phyloP scores from a whole-genome alignment of 2,797 vertebrate species.

The Amblyraja radiata region DNA sequence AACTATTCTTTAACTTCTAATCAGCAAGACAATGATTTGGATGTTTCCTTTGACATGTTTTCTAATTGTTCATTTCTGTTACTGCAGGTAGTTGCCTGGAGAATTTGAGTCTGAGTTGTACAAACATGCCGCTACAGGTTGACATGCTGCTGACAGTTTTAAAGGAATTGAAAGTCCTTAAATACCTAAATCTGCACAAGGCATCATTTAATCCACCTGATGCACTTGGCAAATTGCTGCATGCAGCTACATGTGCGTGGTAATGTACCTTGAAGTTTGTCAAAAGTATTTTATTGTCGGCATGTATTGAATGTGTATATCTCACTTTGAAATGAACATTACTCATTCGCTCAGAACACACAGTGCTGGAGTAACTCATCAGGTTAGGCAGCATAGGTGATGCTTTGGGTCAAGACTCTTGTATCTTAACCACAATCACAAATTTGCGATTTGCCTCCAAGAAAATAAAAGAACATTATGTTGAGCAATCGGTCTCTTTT shows the following conservation, averaged over 20 bases:
- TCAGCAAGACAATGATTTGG: not conserved
- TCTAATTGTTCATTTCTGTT: not conserved
- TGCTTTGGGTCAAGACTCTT: not conserved
- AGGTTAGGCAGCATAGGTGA: not conserved
- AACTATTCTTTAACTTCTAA: not conserved
- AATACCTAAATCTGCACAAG: slow-evolving; percentile 66
- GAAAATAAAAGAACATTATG: not conserved
- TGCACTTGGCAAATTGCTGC: slow-evolving; percentile 60
- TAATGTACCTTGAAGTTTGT: slow-evolving; percentile 48
- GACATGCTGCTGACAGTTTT: slow-evolving; percentile 60
- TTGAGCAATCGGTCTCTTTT: no score
- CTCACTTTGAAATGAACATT: not conserved
- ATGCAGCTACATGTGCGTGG: slow-evolving; percentile 59
- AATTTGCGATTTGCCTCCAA: not conserved
- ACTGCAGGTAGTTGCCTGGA: slow-evolving; percentile 63
- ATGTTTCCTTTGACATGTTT: not conserved
- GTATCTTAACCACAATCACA: not conserved
- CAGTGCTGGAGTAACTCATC: no score
- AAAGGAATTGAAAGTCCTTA: slow-evolving; percentile 61
- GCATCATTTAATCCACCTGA: slow-evolving; percentile 53
- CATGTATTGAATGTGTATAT: not conserved
- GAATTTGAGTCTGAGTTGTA: slow-evolving; percentile 70
- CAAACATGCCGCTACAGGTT: slow-evolving; percentile 58
- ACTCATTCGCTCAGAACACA: no score
- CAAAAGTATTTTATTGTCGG: not conserved